Conservation (phyloP, 2,113 vertebrate species). For the Cichladusa arquata region DNA sequence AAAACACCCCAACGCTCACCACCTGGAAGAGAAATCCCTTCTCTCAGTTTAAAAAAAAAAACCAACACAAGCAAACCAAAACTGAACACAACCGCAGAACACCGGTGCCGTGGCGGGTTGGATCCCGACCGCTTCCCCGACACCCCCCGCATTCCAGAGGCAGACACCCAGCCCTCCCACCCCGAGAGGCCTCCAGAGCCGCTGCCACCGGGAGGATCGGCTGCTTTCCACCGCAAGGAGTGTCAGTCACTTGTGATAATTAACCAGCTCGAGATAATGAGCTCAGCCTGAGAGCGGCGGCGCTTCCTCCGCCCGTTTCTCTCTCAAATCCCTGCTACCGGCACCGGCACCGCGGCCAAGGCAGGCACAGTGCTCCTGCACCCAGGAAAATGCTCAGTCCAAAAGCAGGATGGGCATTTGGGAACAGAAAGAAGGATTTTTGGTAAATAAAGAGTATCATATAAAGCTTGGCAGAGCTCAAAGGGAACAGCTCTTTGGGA, state of each 20-base stretch:
- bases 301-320: rapidly evolving
- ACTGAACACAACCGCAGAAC: not conserved
- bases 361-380: not conserved
- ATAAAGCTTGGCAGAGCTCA: not conserved
- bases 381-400: not conserved
- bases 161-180: not conserved
- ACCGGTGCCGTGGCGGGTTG: not conserved
- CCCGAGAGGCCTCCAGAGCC: not conserved
- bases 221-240: not conserved
- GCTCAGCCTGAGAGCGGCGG: not conserved
- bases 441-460: not conserved
- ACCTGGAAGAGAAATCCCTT: not conserved
- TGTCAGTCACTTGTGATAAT: conserved; percentile 7
- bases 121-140: rapidly evolving
- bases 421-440: not conserved
- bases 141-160: not conserved
- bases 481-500: not conserved
- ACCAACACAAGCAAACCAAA: not conserved
- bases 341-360: rapidly evolving
- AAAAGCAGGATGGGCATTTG: rapidly evolving
- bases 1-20: not conserved
- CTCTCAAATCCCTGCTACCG: not conserved
- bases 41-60: not conserved
- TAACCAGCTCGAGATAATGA: conserved; percentile 25
- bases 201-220: not conserved